Evolutionary conservation across 1,140 invertebrate species (phyloP).

Genomic region (Trachelipus rathkii): DNA sequence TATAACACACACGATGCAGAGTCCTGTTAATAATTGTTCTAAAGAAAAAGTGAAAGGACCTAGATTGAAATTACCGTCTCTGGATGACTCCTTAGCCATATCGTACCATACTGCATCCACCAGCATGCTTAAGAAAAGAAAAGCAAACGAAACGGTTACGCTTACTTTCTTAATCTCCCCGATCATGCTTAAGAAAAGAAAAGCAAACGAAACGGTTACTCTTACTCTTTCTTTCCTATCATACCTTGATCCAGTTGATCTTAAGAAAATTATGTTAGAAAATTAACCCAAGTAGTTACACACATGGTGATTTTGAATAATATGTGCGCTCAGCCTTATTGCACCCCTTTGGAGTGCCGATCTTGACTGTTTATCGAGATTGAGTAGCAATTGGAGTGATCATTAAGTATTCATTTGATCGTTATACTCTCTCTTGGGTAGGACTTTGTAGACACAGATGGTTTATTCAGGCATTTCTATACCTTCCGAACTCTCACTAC

Average conservation of each 20-base stretch:
- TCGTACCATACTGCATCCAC: constrained; percentile 23
- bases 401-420: too few relatives aligned
- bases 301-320: too few relatives aligned
- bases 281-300: too few relatives aligned
- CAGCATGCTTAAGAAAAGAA: constrained; percentile 25
- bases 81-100: background rate
- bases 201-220: constrained; percentile 19
- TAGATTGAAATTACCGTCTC: background rate
- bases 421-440: too few relatives aligned
- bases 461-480: too few relatives aligned
- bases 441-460: too few relatives aligned
- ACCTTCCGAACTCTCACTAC: too few relatives aligned
- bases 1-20: constrained; percentile 8
- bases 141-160: constrained; percentile 18
- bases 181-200: constrained; percentile 23
- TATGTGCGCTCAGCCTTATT: too few relatives aligned
- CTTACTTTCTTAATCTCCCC: background rate
- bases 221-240: constrained; percentile 21
- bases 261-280: constrained; percentile 28
- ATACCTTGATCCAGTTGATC: constrained; percentile 24
- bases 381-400: too few relatives aligned
- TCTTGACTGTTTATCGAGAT: too few relatives aligned
- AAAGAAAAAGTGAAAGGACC: constrained; percentile 22
- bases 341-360: too few relatives aligned
- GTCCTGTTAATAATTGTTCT: constrained; percentile 18